Conservation (phyloP, 1,140 invertebrate genomes). For the Nylanderia fulva region DNA sequence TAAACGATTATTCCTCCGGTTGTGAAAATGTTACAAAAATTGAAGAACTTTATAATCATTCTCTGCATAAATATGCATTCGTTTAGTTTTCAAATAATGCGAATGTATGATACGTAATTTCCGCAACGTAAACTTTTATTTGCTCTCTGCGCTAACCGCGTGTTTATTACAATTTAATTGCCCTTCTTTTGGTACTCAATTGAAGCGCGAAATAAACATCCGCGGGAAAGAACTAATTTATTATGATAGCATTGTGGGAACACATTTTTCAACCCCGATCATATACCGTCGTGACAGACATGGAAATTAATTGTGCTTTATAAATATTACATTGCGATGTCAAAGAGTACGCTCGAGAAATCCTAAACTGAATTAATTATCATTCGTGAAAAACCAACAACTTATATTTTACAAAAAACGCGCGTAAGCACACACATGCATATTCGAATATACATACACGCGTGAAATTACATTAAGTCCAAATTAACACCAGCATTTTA, state of each 20-base stretch:
- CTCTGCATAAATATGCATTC: conserved; percentile 29
- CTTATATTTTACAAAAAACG: conserved; percentile 16
- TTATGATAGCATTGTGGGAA: conserved; percentile 55
- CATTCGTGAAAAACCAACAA: conserved; percentile 41
- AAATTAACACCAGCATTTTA: conserved; percentile 49
- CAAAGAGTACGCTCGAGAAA: conserved; percentile 36
- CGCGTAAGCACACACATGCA: neutral
- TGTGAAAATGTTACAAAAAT: conserved; percentile 1
- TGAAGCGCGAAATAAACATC: conserved; percentile 49
- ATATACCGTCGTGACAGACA: conserved; percentile 40
- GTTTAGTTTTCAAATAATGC: conserved; percentile 56
- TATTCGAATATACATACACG: no score
- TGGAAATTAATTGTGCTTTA: conserved; percentile 43
- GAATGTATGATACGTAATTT: conserved; percentile 51
- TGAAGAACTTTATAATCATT: conserved; percentile 33
- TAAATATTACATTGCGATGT: conserved; percentile 54
- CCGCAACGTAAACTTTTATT: conserved; percentile 50
- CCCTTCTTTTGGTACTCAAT: conserved; percentile 55
- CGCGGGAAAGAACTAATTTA: conserved; percentile 53
- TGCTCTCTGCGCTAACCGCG: conserved; percentile 34
- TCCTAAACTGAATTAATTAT: conserved; percentile 50
- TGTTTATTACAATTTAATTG: conserved; percentile 60
- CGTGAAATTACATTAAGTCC: conserved; percentile 8
- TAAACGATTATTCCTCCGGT: conserved; percentile 2
- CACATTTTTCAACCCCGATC: conserved; percentile 50